Base-by-base conservation (phyloP, 2,113 vertebrate genomes). In the Corydoras sp. region DNA sequence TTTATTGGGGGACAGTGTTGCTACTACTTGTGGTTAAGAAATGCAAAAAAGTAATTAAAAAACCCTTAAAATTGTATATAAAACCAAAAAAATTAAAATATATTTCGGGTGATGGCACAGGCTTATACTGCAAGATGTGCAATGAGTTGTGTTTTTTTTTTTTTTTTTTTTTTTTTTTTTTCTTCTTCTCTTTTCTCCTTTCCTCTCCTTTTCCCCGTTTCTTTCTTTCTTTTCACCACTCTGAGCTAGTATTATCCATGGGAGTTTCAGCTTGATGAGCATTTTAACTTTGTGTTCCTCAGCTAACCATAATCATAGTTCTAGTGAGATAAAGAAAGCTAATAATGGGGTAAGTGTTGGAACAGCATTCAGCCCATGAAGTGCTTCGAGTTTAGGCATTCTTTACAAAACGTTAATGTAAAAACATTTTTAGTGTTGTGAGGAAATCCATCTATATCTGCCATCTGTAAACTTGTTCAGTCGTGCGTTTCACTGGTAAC, bases 161-260 rank as follows among this genome's bases (percentile, higher is more conserved):
- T 51, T 53, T 4, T 48, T 50, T 0, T 56, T 24, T 1, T 24
- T 24, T 24, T 24, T 43, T 43, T 43, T 43, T 43, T 43, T 43
- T 43, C 2, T 51, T 53, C 4, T 48, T 50, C 1, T 56, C 18
- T 43, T 2, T 43, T 43, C 7, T 43, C 35, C 7, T 24, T 51
- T 32, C 4, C 29, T 50, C 1, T 56, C 18, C 18, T 24, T 24
- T 24, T 24, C 43, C 43, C 10, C 11, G 6, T 9, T 50, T 54
- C 62, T 30, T 10, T 48, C 48, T 49, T 9, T 13, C 58, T 49
- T 30, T 59, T n/a, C 53, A 71, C 76, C 51, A 62, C 43, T 58
- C 3, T 76, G 79, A 78, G 78, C 79, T 78, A 76, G 62, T 79
- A 79, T 62, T 72, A 32, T 73, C 43, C 2, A 7, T 60, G 59